Evolutionary conservation across 2,113 vertebrate species (phyloP), one percentile per base, ranked within the genome.

Genomic region (Sphaerodactylus townsendi): DNA sequence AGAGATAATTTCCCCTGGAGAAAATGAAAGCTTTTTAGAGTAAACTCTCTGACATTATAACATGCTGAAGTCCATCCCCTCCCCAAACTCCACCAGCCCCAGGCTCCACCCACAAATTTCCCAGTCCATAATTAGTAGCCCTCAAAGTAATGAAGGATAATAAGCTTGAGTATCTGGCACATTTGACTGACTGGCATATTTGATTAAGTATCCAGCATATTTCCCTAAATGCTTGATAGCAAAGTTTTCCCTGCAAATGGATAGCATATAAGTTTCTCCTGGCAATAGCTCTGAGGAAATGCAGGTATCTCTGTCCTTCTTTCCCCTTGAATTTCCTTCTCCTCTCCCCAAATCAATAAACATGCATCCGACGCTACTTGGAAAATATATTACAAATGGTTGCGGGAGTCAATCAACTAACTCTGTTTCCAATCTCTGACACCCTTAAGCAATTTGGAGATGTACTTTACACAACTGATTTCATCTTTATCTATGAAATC

Each of bases 401-500:
- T 44, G 13, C 35, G 35, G 50, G 53, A 73, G 68, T 65, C 50
- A 73, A 86, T 86, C 68, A 35, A 50, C 35, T 56, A 35, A 66
- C 81, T 77, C 28, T 82, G 15, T 65, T 82, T 82, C 21, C 62
- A 73, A 66, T 66, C 21, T 72, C 59, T 66, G 44, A 53, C 68
- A 56, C 71, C 62, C 79, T 39, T 41, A 79, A 72, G 80, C 85
- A 78, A 79, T n/a, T 23, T 10, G 1, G 41, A 79, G 77, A 83
- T 78, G 30, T 39, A 6, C 46, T 44, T 41, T 28, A 21, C 17
- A 64, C 44, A 7, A 3, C 35, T 11, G 53, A 72, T 83, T 65
- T 37, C 69, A 35, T 72, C 44, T 78, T 78, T 78, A 50, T 77
- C 85, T 79, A 19, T 37, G 59, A 56, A 83, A 83, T 74, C 69